Evolutionary conservation across 2,797 vertebrate species (phyloP), one percentile per base, ranked within the genome.

Genomic region (Centropyge bicolor): DNA sequence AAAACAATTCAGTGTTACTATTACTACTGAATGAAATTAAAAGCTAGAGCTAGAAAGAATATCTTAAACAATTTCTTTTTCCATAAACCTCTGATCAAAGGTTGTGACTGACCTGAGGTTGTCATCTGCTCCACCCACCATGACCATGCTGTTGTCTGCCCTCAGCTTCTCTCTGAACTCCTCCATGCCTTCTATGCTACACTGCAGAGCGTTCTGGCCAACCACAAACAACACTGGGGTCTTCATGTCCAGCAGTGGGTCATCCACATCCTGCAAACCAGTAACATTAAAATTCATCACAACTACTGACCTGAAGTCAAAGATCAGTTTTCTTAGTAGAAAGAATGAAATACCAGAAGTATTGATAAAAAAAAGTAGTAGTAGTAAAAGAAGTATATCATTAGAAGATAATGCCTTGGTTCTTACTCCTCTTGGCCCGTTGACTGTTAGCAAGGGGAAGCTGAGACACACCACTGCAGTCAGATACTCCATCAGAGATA

Each of bases 161-260:
- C 97, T 94, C 45, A 99, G 95, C 88, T 97, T 99, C 94, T 99
- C 98, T 76, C 98, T 92, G 90, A 99, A 98, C 90, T 99, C 98
- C 87, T 99, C 98, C 96, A 99, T 99, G 55, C 96, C 95, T 75
- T 99, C 98, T 0, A 95, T 88, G 75, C 96, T 96, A 86, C 97
- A 98, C 94, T 99, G 98, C 70, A 99, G 92, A 8, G 97, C 96
- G 17, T 98, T 98, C 94, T 99, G 98, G 9, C 98, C 98, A 0
- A 99, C 93, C 43, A 99, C 97, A 65, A 99, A 99, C 85, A 99
- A 95, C 64, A 99, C 97, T 0, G 98, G 98, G 13, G 97, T 97
- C 95, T 98, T 99, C 97, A 99, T 98, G 89, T 99, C 98, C 93
- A 99, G 94, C 51, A 99, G 94, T 0, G 98, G 97, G 63, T 99